A percentile compares a stretch with the other conserved stretches of the same genome.
phyloP scores from a whole-genome alignment of 1,140 invertebrate genomes.

The Ditylenchus dipsaci region DNA sequence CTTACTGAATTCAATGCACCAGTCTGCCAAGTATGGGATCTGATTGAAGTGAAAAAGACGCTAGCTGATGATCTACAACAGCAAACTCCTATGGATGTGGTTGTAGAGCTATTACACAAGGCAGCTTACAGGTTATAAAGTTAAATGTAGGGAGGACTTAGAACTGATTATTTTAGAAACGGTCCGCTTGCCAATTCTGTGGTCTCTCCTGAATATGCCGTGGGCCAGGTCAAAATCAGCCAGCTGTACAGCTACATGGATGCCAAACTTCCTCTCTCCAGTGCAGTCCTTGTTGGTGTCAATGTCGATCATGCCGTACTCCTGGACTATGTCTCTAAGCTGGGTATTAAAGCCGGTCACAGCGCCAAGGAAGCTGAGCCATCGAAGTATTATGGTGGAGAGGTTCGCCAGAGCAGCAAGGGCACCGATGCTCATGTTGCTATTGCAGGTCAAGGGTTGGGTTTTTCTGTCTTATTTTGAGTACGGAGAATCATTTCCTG shows the following conservation, averaged over 20 bases:
- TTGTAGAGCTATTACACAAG: constrained; percentile 48
- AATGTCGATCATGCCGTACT: constrained; percentile 51
- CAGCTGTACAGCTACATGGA: constrained; percentile 33
- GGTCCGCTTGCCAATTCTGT: constrained; percentile 48
- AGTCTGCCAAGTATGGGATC: constrained; percentile 52
- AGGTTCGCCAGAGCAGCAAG: constrained; percentile 32
- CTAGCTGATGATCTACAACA: constrained; percentile 32
- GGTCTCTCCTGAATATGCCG: constrained; percentile 28
- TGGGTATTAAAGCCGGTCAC: constrained; percentile 7
- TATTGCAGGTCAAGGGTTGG: constrained; percentile 44
- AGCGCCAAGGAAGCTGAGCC: not conserved
- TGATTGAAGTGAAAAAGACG: constrained; percentile 34
- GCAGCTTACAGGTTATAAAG: constrained; percentile 53
- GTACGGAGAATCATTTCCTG: no score
- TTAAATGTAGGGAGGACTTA: no score
- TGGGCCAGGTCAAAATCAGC: constrained; percentile 31
- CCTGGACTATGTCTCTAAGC: constrained; percentile 44
- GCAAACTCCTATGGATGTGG: constrained; percentile 33
- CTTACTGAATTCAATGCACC: constrained; percentile 50
- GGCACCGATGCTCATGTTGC: constrained; percentile 47
- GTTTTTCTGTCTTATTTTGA: no score
- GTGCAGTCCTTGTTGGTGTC: constrained; percentile 50
- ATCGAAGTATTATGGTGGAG: constrained; percentile 45
- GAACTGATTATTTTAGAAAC: no score
- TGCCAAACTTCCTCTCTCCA: constrained; percentile 38